Base-by-base conservation (phyloP, 1,140 invertebrate genomes). In the Chymomyza costata region DNA sequence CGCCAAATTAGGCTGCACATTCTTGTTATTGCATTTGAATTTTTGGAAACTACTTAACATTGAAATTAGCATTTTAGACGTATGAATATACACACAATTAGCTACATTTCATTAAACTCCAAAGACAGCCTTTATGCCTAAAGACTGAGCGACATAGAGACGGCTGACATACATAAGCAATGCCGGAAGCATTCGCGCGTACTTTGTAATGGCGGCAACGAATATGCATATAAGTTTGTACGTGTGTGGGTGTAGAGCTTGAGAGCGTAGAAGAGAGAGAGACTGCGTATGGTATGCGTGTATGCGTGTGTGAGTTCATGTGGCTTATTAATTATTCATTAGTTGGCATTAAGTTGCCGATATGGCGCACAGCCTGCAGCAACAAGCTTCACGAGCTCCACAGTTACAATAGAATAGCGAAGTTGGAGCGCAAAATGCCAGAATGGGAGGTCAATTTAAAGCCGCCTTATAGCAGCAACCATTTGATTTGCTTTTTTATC, bases 31-130 rank as follows among this genome's bases (percentile, higher is more conserved):
- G 51, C 61, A 65, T 61, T 69, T 45, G 49, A 57, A 66, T 57
- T 62, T 49, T 52, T 43, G 57, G 55, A 66, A 76, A 76, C 71
- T 76, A n/a, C n/a, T 5, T 34, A 73, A 80, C 67, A 80, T 80
- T 58, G 63, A 80, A 80, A 80, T 80, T 80, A 80, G 73, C 73
- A 80, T 80, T 80, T 80, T 80, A 71, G 80, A 65, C 73, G 73
- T 80, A 71, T 78, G 68, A 78, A 80, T 67, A 64, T 52, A 78
- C 67, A 73, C 73, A 73, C 73, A 80, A 80, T 80, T 80, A 80
- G 68, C 43, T 48, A 57, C 74, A 66, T 73, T 73, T 73, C 73
- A 80, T 80, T 80, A 55, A 65, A 66, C 64, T 63, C 52, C 44
- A 71, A 73, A 80, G 65, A 60, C 53, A 54, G 45, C 35, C 55